phyloP scores from a whole-genome alignment of 2,113 vertebrate genomes.

The Microtus richardsoni region DNA sequence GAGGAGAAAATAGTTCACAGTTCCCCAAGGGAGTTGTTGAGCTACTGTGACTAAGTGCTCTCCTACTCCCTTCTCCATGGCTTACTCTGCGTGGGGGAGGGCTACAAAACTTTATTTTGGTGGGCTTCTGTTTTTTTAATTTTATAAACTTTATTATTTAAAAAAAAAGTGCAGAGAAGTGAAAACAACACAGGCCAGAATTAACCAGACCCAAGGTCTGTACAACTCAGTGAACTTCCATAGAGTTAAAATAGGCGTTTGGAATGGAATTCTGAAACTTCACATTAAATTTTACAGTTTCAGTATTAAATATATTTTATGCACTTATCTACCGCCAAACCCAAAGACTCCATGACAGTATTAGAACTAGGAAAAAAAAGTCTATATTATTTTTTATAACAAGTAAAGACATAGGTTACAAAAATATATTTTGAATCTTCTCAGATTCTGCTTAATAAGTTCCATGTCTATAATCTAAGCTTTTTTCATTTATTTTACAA shows the following conservation, averaged over 20 bases:
- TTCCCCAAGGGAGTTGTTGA: not conserved
- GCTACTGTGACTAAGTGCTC: not conserved
- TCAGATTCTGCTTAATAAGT: not conserved
- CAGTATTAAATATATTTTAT: not conserved
- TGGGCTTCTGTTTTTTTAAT: not conserved
- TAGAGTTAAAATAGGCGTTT: not conserved
- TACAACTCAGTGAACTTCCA: not conserved
- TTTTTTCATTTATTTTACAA: conserved; percentile 26
- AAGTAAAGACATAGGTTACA: not conserved
- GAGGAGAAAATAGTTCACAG: not conserved
- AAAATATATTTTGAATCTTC: not conserved
- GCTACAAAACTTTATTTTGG: not conserved
- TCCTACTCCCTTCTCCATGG: not conserved
- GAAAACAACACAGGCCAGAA: not conserved
- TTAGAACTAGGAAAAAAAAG: not conserved
- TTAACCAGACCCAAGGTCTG: not conserved
- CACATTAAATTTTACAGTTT: not conserved
- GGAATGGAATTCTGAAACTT: not conserved
- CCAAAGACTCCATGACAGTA: not conserved
- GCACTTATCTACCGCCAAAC: not conserved
- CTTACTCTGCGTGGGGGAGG: not conserved
- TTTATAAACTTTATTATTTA: not conserved
- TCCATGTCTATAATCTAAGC: not conserved
- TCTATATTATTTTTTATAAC: not conserved
- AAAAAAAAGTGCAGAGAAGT: not conserved